Conservation (phyloP, 2,888 invertebrate species). For the Barypeithes pellucidus region DNA sequence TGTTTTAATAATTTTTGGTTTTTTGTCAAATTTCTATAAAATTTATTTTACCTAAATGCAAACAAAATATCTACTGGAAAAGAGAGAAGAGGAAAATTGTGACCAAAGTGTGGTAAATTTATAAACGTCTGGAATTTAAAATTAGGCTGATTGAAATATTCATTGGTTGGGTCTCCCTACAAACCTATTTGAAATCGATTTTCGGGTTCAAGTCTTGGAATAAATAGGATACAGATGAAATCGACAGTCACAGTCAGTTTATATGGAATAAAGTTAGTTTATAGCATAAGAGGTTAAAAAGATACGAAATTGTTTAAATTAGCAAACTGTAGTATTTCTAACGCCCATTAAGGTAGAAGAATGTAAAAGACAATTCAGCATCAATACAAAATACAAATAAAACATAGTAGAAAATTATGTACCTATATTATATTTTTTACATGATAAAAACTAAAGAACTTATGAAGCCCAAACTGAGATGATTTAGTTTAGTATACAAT, state of each 20-base stretch:
- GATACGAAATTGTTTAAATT: no score
- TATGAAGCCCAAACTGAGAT: no score
- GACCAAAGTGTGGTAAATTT: conserved; percentile 40
- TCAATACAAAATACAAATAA: no score
- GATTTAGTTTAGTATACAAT: no score
- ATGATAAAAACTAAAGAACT: no score
- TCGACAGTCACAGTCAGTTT: background rate
- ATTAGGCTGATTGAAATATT: conserved; percentile 54
- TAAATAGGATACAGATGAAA: conserved; percentile 13
- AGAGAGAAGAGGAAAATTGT: background rate
- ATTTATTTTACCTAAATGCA: background rate
- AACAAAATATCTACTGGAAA: conserved; percentile 5
- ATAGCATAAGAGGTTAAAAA: no score
- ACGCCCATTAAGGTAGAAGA: no score
- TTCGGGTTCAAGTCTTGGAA: conserved; percentile 12
- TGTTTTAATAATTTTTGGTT: no score
- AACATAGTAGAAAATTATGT: no score
- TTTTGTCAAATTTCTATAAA: background rate
- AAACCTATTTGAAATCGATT: conserved; percentile 45
- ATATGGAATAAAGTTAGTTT: background rate
- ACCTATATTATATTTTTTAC: no score
- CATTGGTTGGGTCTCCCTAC: conserved; percentile 38
- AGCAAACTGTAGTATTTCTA: no score
- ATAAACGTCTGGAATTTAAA: conserved; percentile 50
- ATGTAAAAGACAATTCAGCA: no score